phyloP scores from a whole-genome alignment of 2,113 vertebrate genomes.

The Calyptomena viridis region DNA sequence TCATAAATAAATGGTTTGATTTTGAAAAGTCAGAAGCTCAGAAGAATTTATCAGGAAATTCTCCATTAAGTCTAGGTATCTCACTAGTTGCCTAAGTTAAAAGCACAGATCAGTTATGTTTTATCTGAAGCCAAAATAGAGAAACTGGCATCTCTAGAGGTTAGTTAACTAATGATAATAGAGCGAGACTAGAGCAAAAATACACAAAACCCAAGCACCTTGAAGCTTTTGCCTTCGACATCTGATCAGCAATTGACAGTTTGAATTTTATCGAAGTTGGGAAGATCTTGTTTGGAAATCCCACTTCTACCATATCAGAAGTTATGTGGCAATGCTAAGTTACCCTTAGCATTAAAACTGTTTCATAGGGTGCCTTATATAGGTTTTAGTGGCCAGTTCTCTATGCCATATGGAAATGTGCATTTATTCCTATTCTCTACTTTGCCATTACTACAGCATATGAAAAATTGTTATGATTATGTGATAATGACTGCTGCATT shows the following conservation, averaged over 20 bases:
- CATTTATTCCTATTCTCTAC: not conserved
- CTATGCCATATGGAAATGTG: not conserved
- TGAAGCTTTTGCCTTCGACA: not conserved
- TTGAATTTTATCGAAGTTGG: not conserved
- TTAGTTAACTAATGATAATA: not conserved
- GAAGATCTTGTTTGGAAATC: not conserved
- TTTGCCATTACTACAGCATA: not conserved
- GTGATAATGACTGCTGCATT: not conserved
- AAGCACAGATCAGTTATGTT: not conserved
- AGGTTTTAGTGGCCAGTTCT: not conserved
- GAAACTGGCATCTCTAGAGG: not conserved
- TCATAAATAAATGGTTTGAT: not conserved
- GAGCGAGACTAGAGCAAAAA: not conserved
- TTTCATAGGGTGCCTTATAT: not conserved
- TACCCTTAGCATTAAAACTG: not conserved
- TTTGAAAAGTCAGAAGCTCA: not conserved
- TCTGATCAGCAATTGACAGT: not conserved
- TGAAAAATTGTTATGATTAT: not conserved
- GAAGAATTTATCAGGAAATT: not conserved
- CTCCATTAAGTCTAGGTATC: not conserved
- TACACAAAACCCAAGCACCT: not conserved
- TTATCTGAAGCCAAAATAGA: not conserved
- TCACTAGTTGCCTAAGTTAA: not conserved
- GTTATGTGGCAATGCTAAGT: not conserved
- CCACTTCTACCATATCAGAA: not conserved